A percentile compares a stretch with the other conserved stretches of the same genome.
Conservation (phyloP, 1,140 invertebrate species). For the Euschistus heros region DNA sequence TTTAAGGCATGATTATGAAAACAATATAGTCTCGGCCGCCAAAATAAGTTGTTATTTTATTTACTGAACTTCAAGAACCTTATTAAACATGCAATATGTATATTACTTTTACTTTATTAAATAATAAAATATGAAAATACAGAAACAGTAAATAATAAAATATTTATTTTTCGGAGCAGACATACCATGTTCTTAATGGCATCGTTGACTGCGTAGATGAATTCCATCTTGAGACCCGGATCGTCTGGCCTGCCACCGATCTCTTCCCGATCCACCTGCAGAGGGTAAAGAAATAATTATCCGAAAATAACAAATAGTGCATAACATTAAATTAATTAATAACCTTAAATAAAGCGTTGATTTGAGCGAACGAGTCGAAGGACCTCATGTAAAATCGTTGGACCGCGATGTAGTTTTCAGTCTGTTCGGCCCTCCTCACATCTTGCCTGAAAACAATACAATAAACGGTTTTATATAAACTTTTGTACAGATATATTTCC, state of each 20-base stretch:
- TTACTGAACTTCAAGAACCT: too few relatives aligned
- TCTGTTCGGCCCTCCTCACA: slow-evolving; percentile 40
- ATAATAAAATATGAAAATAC: too few relatives aligned
- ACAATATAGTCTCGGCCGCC: too few relatives aligned
- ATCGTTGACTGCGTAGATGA: slow-evolving; percentile 46
- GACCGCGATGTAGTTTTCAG: slow-evolving; percentile 42
- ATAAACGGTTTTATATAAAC: too few relatives aligned
- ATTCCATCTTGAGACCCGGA: slow-evolving; percentile 47
- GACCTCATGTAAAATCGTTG: slow-evolving; percentile 47
- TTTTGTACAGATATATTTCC: too few relatives aligned
- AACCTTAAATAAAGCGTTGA: slow-evolving; percentile 52
- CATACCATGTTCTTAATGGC: slow-evolving; percentile 41
- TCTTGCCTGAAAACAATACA: slow-evolving; percentile 41
- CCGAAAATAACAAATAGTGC: too few relatives aligned
- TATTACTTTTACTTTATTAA: too few relatives aligned
- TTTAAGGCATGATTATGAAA: too few relatives aligned
- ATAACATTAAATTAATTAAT: not conserved
- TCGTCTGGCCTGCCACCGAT: slow-evolving; percentile 40
- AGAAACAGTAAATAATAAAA: too few relatives aligned
- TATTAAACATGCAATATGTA: too few relatives aligned
- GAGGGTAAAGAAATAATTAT: not conserved
- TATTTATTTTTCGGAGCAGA: too few relatives aligned
- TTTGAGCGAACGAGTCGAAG: slow-evolving; percentile 47
- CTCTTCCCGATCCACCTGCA: slow-evolving; percentile 35
- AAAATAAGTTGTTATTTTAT: too few relatives aligned